Evolutionary conservation across 2,888 invertebrate genomes (phyloP).

Genomic region (Deilephila porcellus): DNA sequence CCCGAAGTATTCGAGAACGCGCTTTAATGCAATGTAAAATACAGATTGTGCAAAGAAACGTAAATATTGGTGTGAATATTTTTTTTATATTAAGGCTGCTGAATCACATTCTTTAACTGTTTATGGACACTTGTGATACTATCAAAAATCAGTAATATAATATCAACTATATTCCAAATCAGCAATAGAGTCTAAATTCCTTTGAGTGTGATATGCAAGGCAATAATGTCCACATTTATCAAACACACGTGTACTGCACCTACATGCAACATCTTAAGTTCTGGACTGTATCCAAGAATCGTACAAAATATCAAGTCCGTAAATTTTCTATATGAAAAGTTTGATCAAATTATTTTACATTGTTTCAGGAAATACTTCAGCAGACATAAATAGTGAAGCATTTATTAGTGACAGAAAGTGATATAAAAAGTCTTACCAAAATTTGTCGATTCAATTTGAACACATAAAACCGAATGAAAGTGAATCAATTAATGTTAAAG

Average conservation of each 20-base stretch:
- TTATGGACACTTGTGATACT: too few relatives aligned
- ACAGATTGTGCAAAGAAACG: not conserved
- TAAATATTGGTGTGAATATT: constrained; percentile 9
- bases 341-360: constrained; percentile 24
- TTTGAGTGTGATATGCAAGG: not conserved
- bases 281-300: constrained; percentile 15
- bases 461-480: not conserved
- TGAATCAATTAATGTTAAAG: not conserved
- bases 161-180: too few relatives aligned
- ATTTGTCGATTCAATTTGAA: not conserved
- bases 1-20: constrained; percentile 20
- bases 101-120: too few relatives aligned
- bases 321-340: constrained; percentile 9
- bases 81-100: not conserved
- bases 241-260: not conserved
- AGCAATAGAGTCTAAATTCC: too few relatives aligned
- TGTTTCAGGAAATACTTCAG: constrained; percentile 25
- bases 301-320: constrained; percentile 18
- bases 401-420: not conserved
- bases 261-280: constrained; percentile 1
- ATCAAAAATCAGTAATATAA: too few relatives aligned
- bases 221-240: constrained; percentile 6
- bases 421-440: too few relatives aligned
- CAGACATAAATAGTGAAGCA: not conserved
- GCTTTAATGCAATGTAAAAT: constrained; percentile 27